Evolutionary conservation across 1,140 invertebrate genomes (phyloP).

Genomic region (Drosophila lacertosa): DNA sequence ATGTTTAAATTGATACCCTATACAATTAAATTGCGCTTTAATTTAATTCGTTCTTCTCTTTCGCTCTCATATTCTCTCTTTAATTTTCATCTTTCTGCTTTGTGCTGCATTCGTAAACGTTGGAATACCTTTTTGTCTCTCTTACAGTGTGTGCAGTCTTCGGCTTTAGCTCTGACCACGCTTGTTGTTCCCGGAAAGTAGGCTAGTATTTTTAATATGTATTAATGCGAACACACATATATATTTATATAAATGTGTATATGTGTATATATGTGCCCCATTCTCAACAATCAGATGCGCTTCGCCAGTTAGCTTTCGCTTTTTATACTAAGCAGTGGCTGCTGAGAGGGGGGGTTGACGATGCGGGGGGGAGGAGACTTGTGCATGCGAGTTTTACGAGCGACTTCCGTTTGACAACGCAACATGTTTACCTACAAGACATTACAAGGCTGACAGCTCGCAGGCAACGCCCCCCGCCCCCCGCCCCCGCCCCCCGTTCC

Average conservation of each 20-base stretch:
- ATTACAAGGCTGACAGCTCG: constrained; percentile 67
- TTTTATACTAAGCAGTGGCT: constrained; percentile 15
- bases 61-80: background rate
- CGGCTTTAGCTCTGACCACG: background rate
- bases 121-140: background rate
- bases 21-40: too few relatives aligned
- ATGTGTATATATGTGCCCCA: constrained; percentile 2
- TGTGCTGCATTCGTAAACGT: constrained; percentile 13
- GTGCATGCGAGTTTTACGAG: constrained; percentile 67
- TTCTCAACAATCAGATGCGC: constrained; percentile 48
- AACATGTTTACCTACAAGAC: constrained; percentile 80
- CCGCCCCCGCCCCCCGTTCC: background rate
- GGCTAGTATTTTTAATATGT: constrained; percentile 63
- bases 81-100: background rate
- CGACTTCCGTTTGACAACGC: constrained; percentile 73
- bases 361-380: background rate
- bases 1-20: too few relatives aligned
- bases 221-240: too few relatives aligned
- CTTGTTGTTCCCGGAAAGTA: constrained; percentile 46
- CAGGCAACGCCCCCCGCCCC: background rate
- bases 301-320: constrained; percentile 36
- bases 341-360: too few relatives aligned
- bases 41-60: background rate
- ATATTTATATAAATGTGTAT: constrained; percentile 6
- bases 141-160: constrained; percentile 5